A percentile compares a stretch with the other conserved stretches of the same genome.
These are phyloP conservation scores for Bugulina stolonifera DNA, from an alignment of 2,888 invertebrate species.

Conservation along the genomic window DNA sequence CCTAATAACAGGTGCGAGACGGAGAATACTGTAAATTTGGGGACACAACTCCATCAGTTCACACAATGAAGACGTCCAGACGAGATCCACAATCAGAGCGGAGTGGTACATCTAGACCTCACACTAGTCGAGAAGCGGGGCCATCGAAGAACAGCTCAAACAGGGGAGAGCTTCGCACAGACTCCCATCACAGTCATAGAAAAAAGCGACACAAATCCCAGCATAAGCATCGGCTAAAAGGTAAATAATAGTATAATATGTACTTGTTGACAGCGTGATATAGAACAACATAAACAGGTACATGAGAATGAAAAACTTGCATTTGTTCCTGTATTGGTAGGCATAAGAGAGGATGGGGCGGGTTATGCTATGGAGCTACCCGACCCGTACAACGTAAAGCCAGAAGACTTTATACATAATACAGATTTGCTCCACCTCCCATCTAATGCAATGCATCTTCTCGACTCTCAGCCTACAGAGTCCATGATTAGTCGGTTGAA, in stretches of 20 bases:
- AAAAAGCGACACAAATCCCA: not conserved
- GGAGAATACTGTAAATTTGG: slow-evolving; percentile 14
- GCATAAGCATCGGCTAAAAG: too few species aligned
- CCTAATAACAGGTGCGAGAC: not conserved
- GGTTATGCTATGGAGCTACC: not conserved
- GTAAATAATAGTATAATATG: too few species aligned
- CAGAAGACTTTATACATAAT: slow-evolving; percentile 21
- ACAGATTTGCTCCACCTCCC: slow-evolving; percentile 22
- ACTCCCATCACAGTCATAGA: not conserved
- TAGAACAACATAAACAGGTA: too few species aligned
- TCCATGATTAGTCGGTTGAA: not conserved
- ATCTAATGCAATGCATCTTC: not conserved
- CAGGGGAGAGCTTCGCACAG: too few species aligned
- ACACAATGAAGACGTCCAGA: not conserved
- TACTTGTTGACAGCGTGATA: too few species aligned
- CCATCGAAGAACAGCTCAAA: not conserved
- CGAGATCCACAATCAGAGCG: not conserved
- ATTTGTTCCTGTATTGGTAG: not conserved
- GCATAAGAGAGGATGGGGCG: not conserved
- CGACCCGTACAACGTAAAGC: slow-evolving; percentile 23
- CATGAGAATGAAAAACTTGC: not conserved
- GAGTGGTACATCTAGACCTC: not conserved
- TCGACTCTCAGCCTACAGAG: not conserved
- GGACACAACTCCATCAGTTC: slow-evolving; percentile 2
- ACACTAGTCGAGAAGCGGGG: not conserved